Conservation (phyloP, 2,888 invertebrate genomes). For the Macaria notata region DNA sequence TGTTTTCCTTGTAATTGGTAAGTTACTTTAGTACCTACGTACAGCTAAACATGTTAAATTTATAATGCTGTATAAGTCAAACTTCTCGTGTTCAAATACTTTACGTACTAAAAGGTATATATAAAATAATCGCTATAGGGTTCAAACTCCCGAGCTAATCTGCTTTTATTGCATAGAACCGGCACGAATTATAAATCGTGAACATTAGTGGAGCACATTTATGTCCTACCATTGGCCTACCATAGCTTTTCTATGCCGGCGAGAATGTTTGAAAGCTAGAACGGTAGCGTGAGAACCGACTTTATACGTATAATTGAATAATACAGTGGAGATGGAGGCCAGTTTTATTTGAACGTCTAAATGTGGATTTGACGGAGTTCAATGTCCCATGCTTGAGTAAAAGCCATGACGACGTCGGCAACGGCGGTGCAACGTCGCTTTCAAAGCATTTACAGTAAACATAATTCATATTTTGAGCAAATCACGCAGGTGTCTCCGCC, state of each 20-base stretch:
- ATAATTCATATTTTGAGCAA: slow-evolving; percentile 13
- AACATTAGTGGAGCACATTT: slow-evolving; percentile 6
- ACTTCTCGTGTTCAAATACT: no score
- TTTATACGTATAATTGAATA: slow-evolving; percentile 44
- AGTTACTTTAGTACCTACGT: no score
- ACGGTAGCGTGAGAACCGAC: slow-evolving; percentile 36
- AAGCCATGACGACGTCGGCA: slow-evolving; percentile 38
- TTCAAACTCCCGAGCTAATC: no score
- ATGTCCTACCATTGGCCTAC: slow-evolving; percentile 23
- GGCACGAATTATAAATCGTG: slow-evolving; percentile 1
- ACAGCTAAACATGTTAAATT: no score
- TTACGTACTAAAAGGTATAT: no score
- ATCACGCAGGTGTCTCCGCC: background rate
- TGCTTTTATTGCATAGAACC: background rate
- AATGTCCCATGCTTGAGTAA: slow-evolving; percentile 65
- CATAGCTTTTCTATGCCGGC: slow-evolving; percentile 20
- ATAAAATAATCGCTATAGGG: no score
- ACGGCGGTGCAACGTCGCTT: slow-evolving; percentile 17
- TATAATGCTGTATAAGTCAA: no score
- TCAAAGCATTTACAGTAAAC: slow-evolving; percentile 20
- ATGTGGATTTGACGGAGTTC: slow-evolving; percentile 63
- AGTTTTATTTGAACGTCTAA: slow-evolving; percentile 52
- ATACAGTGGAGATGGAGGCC: slow-evolving; percentile 47
- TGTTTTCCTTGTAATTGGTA: no score
- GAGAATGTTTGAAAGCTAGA: slow-evolving; percentile 30